Percentiles rank a stretch among this genome's conserved stretches.
Evolutionary conservation across 2,888 invertebrate species (phyloP).

Genomic region (Sturmia bella): DNA sequence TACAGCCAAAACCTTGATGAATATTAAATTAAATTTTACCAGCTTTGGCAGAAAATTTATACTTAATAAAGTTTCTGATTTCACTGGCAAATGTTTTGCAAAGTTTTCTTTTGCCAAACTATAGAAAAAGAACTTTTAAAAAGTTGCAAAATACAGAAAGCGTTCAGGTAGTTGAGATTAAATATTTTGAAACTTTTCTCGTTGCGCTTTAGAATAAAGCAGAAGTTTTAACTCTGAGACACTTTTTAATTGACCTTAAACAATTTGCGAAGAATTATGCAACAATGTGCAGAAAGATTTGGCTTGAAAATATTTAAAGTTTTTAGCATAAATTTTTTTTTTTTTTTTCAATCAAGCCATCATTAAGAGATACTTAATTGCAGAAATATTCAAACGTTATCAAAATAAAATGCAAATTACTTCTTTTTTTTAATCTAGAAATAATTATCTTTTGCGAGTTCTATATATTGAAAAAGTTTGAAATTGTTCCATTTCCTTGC

Average conservation of each 20-base stretch:
- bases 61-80: conserved; percentile 26
- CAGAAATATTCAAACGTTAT: too few relatives aligned
- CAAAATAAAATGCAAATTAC: too few relatives aligned
- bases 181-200: conserved; percentile 27
- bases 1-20: conserved; percentile 15
- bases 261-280: conserved; percentile 4
- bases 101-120: conserved; percentile 23
- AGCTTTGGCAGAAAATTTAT: conserved; percentile 33
- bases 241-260: conserved; percentile 34
- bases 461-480: neutral
- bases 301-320: neutral
- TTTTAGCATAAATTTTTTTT: too few relatives aligned
- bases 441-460: neutral
- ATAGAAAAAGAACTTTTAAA: neutral
- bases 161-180: conserved; percentile 13
- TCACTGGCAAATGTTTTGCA: conserved; percentile 30
- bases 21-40: conserved; percentile 52
- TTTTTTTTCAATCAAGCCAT: too few relatives aligned
- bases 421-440: too few relatives aligned
- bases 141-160: neutral
- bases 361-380: too few relatives aligned
- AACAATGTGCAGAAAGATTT: neutral
- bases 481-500: too few relatives aligned
- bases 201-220: neutral
- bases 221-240: conserved; percentile 19